Evolutionary conservation across 2,113 vertebrate species (phyloP), one percentile per base, ranked within the genome.

Genomic region (Chaenogobius annularis): DNA sequence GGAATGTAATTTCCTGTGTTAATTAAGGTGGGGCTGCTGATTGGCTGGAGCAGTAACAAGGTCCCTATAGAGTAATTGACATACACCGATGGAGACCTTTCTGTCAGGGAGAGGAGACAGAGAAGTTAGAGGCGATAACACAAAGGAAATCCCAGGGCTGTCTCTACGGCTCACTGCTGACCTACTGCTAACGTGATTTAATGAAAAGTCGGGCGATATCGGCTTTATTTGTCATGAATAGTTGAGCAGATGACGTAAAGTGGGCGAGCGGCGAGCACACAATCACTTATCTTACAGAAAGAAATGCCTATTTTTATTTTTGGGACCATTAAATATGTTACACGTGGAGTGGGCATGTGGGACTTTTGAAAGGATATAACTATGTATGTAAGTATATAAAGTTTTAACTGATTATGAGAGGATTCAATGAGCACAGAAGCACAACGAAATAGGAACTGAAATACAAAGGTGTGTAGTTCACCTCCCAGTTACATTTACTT

Each of bases 1-100:
- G 75, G 43, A 84, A 70, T 72, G 82, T 81, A 82, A 88, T 85
- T 85, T 76, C 68, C 83, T 61, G 82, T 74, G 77, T 88, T 91
- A 89, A 91, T 87, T 88, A 86, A 83, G 37, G 61, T 43, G 46
- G 56, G 79, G 6, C 6, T 68, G 19, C 40, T 77, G 82, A 88
- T 90, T 90, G 87, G 81, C 78, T 17, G 61, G 43, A 63, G 69
- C 70, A 10, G 75, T 87, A 85, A 89, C 83, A 22, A 85, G 80
- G 73, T 86, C 89, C 82, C 86, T 14, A 61, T 0, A 69, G 86
- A 75, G 83, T 79, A 68, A 80, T 59, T 89, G 86, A 78, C 83
- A 82, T 81, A 82, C 77, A 83, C 59, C 75, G 12, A 79, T 31
- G 73, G 22, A 74, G 72, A 80, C 79, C 73, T 83, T 86, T 81